phyloP scores from a whole-genome alignment of 1,140 invertebrate genomes.

The Triops cancriformis region DNA sequence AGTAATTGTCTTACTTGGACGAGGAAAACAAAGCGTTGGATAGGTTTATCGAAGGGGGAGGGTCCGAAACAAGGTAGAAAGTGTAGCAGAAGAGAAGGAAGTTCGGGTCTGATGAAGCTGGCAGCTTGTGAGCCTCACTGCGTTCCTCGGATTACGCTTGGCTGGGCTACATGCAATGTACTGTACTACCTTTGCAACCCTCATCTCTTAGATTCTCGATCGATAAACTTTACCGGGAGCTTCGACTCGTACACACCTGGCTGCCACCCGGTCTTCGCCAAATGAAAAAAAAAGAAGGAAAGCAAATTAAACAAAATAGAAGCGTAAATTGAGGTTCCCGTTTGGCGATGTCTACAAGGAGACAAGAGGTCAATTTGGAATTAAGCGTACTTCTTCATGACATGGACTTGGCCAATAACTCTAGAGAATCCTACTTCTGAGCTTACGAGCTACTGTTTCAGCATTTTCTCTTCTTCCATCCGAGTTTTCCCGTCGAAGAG shows the following conservation, averaged over 20 bases:
- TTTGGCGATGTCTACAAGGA: too few relatives aligned
- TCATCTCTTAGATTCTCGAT: conserved; percentile 6
- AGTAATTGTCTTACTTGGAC: background rate
- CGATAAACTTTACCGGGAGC: background rate
- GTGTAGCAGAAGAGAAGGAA: conserved; percentile 10
- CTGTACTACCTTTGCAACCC: conserved; percentile 9
- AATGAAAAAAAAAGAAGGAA: too few relatives aligned
- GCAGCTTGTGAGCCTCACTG: background rate
- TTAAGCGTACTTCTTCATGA: too few relatives aligned
- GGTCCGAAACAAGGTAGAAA: background rate
- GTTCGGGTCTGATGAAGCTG: background rate
- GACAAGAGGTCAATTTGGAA: too few relatives aligned
- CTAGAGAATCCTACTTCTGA: too few relatives aligned
- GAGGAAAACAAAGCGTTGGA: background rate
- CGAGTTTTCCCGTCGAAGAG: too few relatives aligned
- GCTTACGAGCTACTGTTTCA: too few relatives aligned
- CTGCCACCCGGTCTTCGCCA: background rate
- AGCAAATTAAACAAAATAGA: too few relatives aligned
- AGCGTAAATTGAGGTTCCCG: too few relatives aligned
- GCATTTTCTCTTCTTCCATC: too few relatives aligned
- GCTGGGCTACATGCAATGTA: background rate
- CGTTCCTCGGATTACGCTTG: conserved; percentile 2
- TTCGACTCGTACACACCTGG: background rate
- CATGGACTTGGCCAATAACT: too few relatives aligned
- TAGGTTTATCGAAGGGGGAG: background rate